These are phyloP conservation scores for Callionymus lyra DNA, from an alignment of 2,113 vertebrate species.

Conservation along the genomic window DNA sequence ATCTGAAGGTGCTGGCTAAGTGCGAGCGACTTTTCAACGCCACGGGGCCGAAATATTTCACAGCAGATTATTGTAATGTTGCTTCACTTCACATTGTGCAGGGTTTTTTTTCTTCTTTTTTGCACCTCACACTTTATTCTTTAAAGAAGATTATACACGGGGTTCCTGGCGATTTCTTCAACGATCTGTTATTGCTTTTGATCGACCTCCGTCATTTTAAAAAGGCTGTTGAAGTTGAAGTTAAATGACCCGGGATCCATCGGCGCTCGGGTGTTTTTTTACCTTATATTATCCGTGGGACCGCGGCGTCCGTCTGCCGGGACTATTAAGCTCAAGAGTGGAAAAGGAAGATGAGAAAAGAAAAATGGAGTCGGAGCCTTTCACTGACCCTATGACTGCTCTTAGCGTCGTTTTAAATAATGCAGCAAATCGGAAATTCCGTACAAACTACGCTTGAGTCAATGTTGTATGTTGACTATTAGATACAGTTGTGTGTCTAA, in stretches of 20 bases:
- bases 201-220: slow-evolving; percentile 26
- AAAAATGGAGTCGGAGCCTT: no score
- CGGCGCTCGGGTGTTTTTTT: slow-evolving; percentile 38
- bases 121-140: slow-evolving; percentile 18
- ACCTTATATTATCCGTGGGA: slow-evolving; percentile 37
- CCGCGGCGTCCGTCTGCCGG: slow-evolving; percentile 40
- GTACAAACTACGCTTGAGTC: no score
- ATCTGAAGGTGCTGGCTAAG: slow-evolving; percentile 39
- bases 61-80: slow-evolving; percentile 16
- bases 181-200: no score
- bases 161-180: slow-evolving; percentile 2
- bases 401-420: no score
- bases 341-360: no score
- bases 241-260: slow-evolving; percentile 27
- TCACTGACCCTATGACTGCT: no score
- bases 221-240: slow-evolving; percentile 31
- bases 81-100: slow-evolving; percentile 12
- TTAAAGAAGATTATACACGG: slow-evolving; percentile 16
- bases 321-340: slow-evolving; percentile 44
- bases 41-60: slow-evolving; percentile 29
- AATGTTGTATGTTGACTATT: no score
- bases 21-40: slow-evolving; percentile 19
- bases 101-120: no score
- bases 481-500: no score
- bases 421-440: no score